Conservation (phyloP, 2,113 vertebrate genomes). For the Lophochroa leadbeateri region DNA sequence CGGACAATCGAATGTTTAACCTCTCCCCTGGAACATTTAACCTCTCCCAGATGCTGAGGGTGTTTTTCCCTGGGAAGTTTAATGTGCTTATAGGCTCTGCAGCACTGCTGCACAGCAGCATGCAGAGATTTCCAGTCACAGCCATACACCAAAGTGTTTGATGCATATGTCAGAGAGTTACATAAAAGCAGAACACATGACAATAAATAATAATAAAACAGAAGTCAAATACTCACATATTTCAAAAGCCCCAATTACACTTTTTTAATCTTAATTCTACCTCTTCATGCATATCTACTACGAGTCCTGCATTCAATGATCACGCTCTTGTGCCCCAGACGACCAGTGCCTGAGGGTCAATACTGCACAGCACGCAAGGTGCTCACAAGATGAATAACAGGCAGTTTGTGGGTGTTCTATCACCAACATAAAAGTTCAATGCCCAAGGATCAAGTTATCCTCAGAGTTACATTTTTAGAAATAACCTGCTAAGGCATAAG, state of each 20-base stretch:
- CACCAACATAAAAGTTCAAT: not conserved
- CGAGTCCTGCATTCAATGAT: not conserved
- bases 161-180: not conserved
- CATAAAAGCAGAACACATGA: not conserved
- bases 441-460: not conserved
- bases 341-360: not conserved
- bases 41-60: slow-evolving; percentile 45
- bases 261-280: not conserved
- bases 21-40: slow-evolving; percentile 50
- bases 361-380: not conserved
- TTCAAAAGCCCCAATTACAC: not conserved
- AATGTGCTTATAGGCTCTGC: not conserved
- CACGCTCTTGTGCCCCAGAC: not conserved
- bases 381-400: not conserved
- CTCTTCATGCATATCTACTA: not conserved
- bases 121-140: not conserved
- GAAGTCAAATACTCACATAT: not conserved
- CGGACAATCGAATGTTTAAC: slow-evolving; percentile 59
- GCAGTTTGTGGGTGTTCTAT: not conserved
- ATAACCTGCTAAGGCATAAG: not conserved
- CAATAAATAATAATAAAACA: not conserved
- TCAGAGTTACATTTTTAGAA: not conserved
- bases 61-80: slow-evolving; percentile 32
- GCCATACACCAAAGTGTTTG: not conserved
- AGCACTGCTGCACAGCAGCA: not conserved